Evolutionary conservation across 1,140 invertebrate genomes (phyloP), one percentile per base, ranked within the genome.

Genomic region (Akabosia matsudoensis): DNA sequence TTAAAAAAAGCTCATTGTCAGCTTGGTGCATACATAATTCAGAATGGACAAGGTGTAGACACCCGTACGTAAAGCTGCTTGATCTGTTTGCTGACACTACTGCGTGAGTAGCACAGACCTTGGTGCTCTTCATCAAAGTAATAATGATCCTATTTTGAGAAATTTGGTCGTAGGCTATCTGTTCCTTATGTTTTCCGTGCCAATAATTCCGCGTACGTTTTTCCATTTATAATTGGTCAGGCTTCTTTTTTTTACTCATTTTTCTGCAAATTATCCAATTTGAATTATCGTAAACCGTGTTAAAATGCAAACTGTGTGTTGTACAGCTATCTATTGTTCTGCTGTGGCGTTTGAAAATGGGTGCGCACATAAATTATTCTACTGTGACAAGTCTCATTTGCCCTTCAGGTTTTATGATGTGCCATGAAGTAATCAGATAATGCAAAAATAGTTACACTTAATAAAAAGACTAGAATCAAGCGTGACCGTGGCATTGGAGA

Each of bases 401-500:
- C n/a, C n/a, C n/a, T n/a, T n/a, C n/a, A n/a, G n/a, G n/a, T n/a
- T n/a, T n/a, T n/a, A 45, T 45, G 37, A 45, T 45, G 7, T 45
- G 18, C 7, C 37, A 18, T 45, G 37, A 18, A 45, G 18, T 45
- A 45, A 18, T n/a, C 37, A 45, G 7, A 45, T 45, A 45, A 45
- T 45, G 37, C 7, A 7, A 45, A 45, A 45, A 45, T 10, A 45
- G 18, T 45, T 45, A 18, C 18, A 7, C 18, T 45, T 7, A n/a
- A 56, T n/a, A n/a, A 56, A 56, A n/a, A 56, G 54, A 22, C 24
- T 3, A 56, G 24, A 56, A 13, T 56, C 54, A 56, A 56, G 54
- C 54, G 54, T 56, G 54, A 13, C 54, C 54, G 54, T 56, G 54
- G 22, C 54, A 56, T 56, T 56, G 54, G 24, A 56, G n/a, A 56